Base-by-base conservation (phyloP, 2,797 vertebrate species). In the Mormyrops boulengeri region DNA sequence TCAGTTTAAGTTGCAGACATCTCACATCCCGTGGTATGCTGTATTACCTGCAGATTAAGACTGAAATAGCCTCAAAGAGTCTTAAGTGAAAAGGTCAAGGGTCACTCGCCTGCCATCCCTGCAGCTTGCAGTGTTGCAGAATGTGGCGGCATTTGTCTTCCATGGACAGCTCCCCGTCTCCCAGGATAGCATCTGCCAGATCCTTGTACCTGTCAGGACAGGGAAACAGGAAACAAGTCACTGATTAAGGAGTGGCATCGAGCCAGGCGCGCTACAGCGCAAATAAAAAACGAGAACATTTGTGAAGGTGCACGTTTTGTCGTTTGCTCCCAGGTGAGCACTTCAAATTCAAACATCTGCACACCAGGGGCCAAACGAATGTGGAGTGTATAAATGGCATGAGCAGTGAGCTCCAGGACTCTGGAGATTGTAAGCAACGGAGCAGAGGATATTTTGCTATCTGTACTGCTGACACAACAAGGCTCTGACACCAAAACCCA, bases 41-140 rank as follows among this genome's bases (percentile, higher is more conserved):
- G 12, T 5, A 60, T 41, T 88, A 41, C 30, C 57, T n/a, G 50
- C 85, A 87, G 85, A 44, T 87, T 30, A 53, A 87, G 85, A 30
- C 17, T 53, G 22, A 52, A 85, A 50, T n/a, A 85, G 44, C 44
- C 47, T 52, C n/a, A 85, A 86, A 86, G 49, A 53, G 14, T 19
- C 17, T 87, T 38, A 44, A 57, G 85, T n/a, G 7, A 41, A 14
- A 38, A 44, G 52, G 34, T 87, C 5, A 41, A 14, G 17, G 85
- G 87, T 80, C 38, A 90, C 96, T 92, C 91, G 97, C 97, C 98
- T 99, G 97, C 97, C 98, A 99, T 92, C 97, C 98, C 92, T 98
- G 97, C 87, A 98, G 96, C 93, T 97, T 96, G 92, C 96, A 97
- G 90, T 96, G 96, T 89, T 97, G 97, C 90, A 99, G 97, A 91